These are phyloP conservation scores for Tipula vernalis DNA, from an alignment of 2,888 invertebrate genomes.

Conservation along the genomic window DNA sequence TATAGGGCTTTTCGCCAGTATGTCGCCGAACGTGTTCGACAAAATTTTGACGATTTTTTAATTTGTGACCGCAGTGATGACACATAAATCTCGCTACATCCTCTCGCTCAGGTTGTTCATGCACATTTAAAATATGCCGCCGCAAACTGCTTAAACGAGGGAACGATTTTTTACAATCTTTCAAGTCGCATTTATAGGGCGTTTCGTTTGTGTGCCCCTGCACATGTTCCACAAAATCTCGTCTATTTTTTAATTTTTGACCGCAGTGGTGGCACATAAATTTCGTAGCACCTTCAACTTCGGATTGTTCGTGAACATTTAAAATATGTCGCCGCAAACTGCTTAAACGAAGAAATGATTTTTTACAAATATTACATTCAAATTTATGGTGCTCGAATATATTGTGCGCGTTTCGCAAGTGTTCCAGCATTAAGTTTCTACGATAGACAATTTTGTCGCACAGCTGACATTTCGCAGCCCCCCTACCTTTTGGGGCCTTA, in stretches of 20 bases:
- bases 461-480: too few relatives aligned
- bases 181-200: not conserved
- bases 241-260: not conserved
- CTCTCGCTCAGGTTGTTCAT: not conserved
- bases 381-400: not conserved
- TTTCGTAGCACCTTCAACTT: not conserved
- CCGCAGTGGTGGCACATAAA: not conserved
- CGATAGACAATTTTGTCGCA: not conserved
- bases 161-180: not conserved
- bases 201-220: not conserved
- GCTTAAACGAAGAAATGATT: not conserved
- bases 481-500: too few relatives aligned
- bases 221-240: not conserved
- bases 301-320: not conserved
- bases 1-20: not conserved
- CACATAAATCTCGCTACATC: not conserved
- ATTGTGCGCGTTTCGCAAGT: not conserved
- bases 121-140: not conserved
- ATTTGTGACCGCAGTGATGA: not conserved
- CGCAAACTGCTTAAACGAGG: not conserved
- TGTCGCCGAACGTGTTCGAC: not conserved
- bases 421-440: not conserved
- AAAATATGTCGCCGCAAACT: not conserved
- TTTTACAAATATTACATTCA: not conserved
- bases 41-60: not conserved